These are phyloP conservation scores for Nephrotoma appendiculata DNA, from an alignment of 2,888 invertebrate species.

Conservation along the genomic window DNA sequence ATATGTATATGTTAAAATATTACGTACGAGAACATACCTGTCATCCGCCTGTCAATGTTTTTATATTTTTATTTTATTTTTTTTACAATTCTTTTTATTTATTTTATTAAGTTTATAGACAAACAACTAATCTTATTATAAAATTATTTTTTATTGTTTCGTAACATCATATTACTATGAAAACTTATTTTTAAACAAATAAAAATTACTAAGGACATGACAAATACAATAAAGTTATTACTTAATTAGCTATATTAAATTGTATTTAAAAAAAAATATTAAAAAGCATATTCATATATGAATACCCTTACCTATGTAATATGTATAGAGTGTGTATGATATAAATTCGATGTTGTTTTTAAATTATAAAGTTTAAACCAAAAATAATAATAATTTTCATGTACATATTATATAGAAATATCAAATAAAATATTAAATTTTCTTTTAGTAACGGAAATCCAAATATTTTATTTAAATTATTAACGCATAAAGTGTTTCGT, in stretches of 20 bases:
- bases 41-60: background rate
- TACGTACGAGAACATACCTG: background rate
- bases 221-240: background rate
- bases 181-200: background rate
- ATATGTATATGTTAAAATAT: background rate
- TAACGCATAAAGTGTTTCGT: background rate
- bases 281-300: no score
- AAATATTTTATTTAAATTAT: no score
- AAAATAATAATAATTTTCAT: no score
- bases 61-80: background rate
- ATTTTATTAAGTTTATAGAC: background rate
- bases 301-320: no score
- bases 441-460: no score
- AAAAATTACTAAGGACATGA: background rate
- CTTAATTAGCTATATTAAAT: background rate
- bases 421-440: no score
- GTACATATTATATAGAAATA: no score
- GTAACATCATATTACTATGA: background rate
- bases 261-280: no score
- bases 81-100: background rate
- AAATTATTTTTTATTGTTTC: background rate
- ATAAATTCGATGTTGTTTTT: no score
- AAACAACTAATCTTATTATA: background rate
- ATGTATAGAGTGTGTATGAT: no score
- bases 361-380: no score